Base-by-base conservation (phyloP, 2,888 invertebrate species). In the Maniola hyperantus region DNA sequence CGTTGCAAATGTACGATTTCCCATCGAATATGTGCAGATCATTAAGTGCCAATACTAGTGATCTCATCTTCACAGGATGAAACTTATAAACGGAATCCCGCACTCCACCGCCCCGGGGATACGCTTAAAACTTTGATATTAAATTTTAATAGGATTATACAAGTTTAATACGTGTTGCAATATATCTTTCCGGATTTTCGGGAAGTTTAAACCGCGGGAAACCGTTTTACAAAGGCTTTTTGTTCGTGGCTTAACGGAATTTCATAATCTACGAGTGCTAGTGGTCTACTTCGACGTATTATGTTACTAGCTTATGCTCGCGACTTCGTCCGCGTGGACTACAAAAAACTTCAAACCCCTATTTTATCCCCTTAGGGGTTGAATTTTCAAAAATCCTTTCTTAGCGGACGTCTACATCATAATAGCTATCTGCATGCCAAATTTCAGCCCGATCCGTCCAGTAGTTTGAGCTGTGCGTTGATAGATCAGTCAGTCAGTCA, bases 121-220 rank as follows among this genome's bases (percentile, higher is more conserved):
- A 48, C 15, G 55, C 55, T 60, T 44, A 44, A 42, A 65, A 44
- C 42, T 68, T 60, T 61, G 61, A 65, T 68, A 64, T 67, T 67
- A 44, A 33, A 67, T 65, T 67, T 67, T 64, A 64, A 67, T 60
- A 60, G 33, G 46, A 53, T 61, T 65, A 57, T 51, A 26, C 20
- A 64, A 48, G 42, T 57, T 58, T 59, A 59, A 59, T 59, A 59
- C 46, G 59, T 59, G 44, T 15, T 59, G 46, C 34, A 26, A n/a
- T 46, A 33, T 59, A 46, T 59, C 59, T 59, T 44, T 44, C 34
- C n/a, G 59, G 44, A 48, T 34, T 46, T 59, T 59, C 33, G 59
- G 33, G 44, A 44, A 46, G 26, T 58, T 44, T 39, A 36, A 36
- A 55, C 55, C 55, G 55, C 55, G 55, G 39, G 57, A 20, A 11